Evolutionary conservation across 2,797 vertebrate species (phyloP), one percentile per base, ranked within the genome.

Genomic region (Salarias fasciatus): DNA sequence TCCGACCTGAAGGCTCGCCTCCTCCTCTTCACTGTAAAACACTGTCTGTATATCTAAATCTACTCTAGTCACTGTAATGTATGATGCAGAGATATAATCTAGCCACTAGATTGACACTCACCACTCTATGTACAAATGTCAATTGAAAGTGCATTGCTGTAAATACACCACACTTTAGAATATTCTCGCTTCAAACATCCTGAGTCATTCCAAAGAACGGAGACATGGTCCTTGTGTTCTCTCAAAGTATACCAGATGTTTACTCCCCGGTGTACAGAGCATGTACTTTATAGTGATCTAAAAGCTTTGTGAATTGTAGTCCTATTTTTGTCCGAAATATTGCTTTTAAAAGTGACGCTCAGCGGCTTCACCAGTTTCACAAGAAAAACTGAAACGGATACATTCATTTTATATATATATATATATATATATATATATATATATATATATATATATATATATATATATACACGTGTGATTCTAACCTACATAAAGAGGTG

Each of bases 261-360:
- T 55, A 73, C 36, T 47, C 75, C 76, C 61, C 41, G 28, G 31
- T 85, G 71, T 86, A 85, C 70, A 79, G 74, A 82, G 83, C 85
- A 84, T 87, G 83, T 58, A 71, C 50, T 75, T 72, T 79, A 44
- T 80, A 59, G 72, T 86, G 53, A 80, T 72, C 50, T 74, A 57
- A 72, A 62, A 31, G 59, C 53, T 55, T 76, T 81, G 75, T 86
- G 74, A 69, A 69, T 52, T 75, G 57, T 70, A 63, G 38, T 85
- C 48, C 50, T 74, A 47, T 49, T 60, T 78, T 69, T 72, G 68
- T 77, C 56, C n/a, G 40, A 61, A 24, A 2, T 73, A 66, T 63
- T 73, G 43, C 42, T 58, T 49, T 69, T 41, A 38, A 58, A 51
- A 33, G 15, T 53, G 57, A 52, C 44, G n/a, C 52, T 66, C 41